Evolutionary conservation across 1,140 invertebrate species (phyloP), one percentile per base, ranked within the genome.

Genomic region (Drosophila parvula): DNA sequence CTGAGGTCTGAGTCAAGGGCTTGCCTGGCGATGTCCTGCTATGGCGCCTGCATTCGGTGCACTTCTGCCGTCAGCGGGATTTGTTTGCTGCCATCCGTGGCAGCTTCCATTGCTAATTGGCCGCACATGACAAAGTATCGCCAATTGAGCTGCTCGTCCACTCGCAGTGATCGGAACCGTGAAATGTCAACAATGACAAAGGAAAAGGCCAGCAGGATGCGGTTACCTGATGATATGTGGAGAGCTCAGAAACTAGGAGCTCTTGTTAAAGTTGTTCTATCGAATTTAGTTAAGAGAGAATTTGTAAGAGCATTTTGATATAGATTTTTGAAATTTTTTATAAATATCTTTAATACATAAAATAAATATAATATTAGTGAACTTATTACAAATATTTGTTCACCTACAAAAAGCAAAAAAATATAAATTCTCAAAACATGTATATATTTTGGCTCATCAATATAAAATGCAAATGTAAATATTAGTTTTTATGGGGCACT

Each of bases 51-150:
- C 41, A 80, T 86, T 40, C 22, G 14, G 8, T 16, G 61, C 28
- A 65, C 22, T 67, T n/a, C 34, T 44, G 18, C 77, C 78, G 65
- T 77, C 76, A 88, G 83, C 70, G 65, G 59, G 74, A 79, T 81
- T 60, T 82, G 74, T 83, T 88, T 82, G 83, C 69, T 69, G 81
- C 57, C 69, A 58, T 36, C 61, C 45, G 40, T 65, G 43, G 53
- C 36, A 48, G 73, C 59, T 80, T 65, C 70, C 67, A 74, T 62
- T 78, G 77, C 83, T 88, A 88, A 88, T 88, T 88, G 83, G 79
- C 71, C 71, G 77, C 83, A 88, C 79, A 82, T 86, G 83, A 79
- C 84, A 88, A 83, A 89, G 84, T 89, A 78, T 79, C 63, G 55
- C 59, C 74, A 61, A 79, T 62, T 43, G 75, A 69, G 63, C 22